Base-by-base conservation (phyloP, 2,888 invertebrate genomes). In the Agonopterix subpropinquella region DNA sequence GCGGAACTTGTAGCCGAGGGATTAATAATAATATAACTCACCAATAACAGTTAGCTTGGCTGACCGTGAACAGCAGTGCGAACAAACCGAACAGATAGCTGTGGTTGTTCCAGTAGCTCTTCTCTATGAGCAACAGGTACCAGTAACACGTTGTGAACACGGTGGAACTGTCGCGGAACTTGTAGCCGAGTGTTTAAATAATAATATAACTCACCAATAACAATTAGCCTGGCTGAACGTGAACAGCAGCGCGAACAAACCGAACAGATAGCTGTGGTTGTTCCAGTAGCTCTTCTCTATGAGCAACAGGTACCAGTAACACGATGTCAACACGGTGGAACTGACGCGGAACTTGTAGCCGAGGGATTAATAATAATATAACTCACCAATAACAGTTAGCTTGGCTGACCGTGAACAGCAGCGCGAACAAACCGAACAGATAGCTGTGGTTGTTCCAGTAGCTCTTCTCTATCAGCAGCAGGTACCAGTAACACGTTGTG, bases 371-470 rank as follows among this genome's bases (percentile, higher is more conserved):
- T n/a, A n/a, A n/a, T n/a, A n/a, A n/a, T n/a, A n/a, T n/a, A n/a
- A n/a, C n/a, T n/a, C n/a, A n/a, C n/a, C n/a, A n/a, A n/a, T n/a
- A n/a, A n/a, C n/a, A n/a, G n/a, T n/a, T n/a, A n/a, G n/a, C n/a
- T n/a, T n/a, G n/a, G n/a, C n/a, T n/a, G n/a, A n/a, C n/a, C n/a
- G n/a, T n/a, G n/a, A n/a, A n/a, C n/a, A n/a, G n/a, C n/a, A n/a
- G n/a, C n/a, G n/a, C n/a, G n/a, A n/a, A n/a, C n/a, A 98, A 81
- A 0, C 96, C 97, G 72, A 94, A 98, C 10, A 98, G 89, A 73
- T 98, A 98, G 61, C 96, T 96, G 77, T 98, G 98, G 80, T 98
- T 98, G 79, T 98, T 98, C 98, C 98, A 98, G 53, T 91, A 91
- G 44, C 95, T 94, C 80, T 97, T 98, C 74, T 98, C 96, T 52